Percentiles rank a stretch among this genome's conserved stretches.
phyloP scores from a whole-genome alignment of 2,113 vertebrate species.

The Emydocephalus ijimae region DNA sequence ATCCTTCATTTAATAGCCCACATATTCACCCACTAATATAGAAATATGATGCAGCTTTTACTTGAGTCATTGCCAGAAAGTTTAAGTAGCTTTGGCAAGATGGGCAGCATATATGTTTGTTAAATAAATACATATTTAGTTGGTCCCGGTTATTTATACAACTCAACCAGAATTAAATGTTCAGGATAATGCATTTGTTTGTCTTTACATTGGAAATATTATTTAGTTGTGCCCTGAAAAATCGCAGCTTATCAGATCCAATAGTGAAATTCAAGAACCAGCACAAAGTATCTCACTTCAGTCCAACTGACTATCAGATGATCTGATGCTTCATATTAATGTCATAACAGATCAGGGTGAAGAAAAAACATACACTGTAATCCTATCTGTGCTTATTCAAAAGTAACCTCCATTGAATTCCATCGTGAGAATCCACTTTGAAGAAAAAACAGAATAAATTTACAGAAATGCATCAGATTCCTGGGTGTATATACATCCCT shows the following conservation, averaged over 20 bases:
- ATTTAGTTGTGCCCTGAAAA: background rate
- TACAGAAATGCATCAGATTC: background rate
- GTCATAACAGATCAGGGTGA: background rate
- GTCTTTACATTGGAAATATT: slow-evolving; percentile 30
- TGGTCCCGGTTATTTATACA: slow-evolving; percentile 32
- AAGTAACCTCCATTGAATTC: background rate
- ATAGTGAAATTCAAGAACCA: background rate
- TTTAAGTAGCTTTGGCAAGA: background rate
- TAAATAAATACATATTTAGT: background rate
- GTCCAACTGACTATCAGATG: background rate
- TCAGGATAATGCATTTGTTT: slow-evolving; percentile 19
- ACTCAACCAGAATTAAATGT: slow-evolving; percentile 48
- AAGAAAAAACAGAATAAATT: background rate
- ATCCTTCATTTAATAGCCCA: background rate
- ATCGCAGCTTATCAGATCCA: background rate
- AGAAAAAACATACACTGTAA: background rate
- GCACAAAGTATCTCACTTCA: background rate
- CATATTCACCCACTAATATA: background rate
- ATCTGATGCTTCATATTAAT: background rate
- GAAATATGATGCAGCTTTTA: background rate
- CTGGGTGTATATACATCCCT: background rate
- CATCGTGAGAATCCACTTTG: background rate
- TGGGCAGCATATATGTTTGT: background rate
- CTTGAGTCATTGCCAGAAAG: background rate
- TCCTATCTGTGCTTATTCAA: background rate